Conservation (phyloP, 2,113 vertebrate genomes). For the Lagopus muta region DNA sequence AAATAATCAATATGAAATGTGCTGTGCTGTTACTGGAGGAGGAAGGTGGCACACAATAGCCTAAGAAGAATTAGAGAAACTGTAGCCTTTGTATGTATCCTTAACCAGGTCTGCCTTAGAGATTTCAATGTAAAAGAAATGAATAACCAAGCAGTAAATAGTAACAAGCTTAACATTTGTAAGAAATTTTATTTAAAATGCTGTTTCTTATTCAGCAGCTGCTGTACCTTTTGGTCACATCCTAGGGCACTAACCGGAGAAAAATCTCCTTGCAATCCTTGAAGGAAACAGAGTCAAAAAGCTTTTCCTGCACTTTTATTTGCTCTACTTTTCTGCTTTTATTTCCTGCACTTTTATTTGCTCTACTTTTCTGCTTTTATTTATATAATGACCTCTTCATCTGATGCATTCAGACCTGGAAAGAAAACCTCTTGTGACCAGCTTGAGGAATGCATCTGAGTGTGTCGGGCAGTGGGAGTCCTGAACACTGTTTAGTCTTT, state of each 20-base stretch:
- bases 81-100: neutral
- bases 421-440: constrained; percentile 6
- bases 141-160: neutral
- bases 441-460: constrained; percentile 7
- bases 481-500: neutral
- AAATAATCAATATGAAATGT: constrained; percentile 8
- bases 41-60: neutral
- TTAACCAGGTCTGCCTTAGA: neutral
- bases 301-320: constrained; percentile 23
- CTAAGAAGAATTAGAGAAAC: neutral
- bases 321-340: constrained; percentile 36
- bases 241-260: neutral
- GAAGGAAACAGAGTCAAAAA: constrained; percentile 21
- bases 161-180: constrained; percentile 13
- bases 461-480: neutral
- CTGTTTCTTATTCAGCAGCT: constrained; percentile 24
- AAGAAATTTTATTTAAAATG: constrained; percentile 22
- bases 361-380: constrained; percentile 30
- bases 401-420: constrained; percentile 2
- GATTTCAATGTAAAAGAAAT: neutral
- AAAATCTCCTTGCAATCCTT: constrained; percentile 2
- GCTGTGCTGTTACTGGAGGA: neutral
- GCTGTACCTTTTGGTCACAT: constrained; percentile 11
- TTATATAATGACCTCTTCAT: constrained; percentile 41
- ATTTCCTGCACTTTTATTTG: constrained; percentile 24